phyloP scores from a whole-genome alignment of 2,797 vertebrate genomes.

The Periophthalmus magnuspinnatus region DNA sequence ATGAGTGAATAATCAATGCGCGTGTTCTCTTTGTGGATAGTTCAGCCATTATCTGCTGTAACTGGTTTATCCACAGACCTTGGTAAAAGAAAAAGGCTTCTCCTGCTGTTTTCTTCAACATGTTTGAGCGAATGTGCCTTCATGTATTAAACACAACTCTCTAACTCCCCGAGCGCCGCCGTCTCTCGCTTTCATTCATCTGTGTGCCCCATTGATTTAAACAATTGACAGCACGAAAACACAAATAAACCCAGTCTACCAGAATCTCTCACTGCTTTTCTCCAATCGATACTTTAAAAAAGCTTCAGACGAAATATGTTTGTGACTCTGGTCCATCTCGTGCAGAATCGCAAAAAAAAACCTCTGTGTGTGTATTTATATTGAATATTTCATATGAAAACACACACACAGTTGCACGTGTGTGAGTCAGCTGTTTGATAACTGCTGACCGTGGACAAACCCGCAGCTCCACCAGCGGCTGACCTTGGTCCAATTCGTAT shows the following conservation, averaged over 20 bases:
- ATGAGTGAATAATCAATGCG: background rate
- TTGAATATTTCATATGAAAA: slow-evolving; percentile 1
- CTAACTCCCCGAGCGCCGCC: background rate
- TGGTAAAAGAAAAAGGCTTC: background rate
- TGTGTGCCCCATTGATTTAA: background rate
- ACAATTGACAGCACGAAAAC: background rate
- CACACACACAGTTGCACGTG: background rate
- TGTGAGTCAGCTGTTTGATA: slow-evolving; percentile 47
- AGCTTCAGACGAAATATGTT: background rate
- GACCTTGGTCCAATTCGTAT: slow-evolving; percentile 17
- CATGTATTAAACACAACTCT: slow-evolving; percentile 5
- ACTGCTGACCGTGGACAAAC: slow-evolving; percentile 35
- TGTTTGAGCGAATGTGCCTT: background rate
- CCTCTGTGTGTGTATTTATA: too few species aligned
- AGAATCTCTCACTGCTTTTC: background rate
- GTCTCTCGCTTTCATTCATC: background rate
- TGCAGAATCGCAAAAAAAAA: background rate
- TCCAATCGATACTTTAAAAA: background rate
- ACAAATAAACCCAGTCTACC: background rate
- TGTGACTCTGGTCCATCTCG: background rate
- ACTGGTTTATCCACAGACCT: background rate
- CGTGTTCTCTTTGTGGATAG: background rate
- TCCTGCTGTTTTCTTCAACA: slow-evolving; percentile 2
- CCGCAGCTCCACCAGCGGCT: slow-evolving; percentile 16
- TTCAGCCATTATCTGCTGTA: background rate